Percentiles rank a stretch among this genome's conserved stretches.
phyloP scores from a whole-genome alignment of 2,888 invertebrate species.

The Steinernema carpocapsae region DNA sequence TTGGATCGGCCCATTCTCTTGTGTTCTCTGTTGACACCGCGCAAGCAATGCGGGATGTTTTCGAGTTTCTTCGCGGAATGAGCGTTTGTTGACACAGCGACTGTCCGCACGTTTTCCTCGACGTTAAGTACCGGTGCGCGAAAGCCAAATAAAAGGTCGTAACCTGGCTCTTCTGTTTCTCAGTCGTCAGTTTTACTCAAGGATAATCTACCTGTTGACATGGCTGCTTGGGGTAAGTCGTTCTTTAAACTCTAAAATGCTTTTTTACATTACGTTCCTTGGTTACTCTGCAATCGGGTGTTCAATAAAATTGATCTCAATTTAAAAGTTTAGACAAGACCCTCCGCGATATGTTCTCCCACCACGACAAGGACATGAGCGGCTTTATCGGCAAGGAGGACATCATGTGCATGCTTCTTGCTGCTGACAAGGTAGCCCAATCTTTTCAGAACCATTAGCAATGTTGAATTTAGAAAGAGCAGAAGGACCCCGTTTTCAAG shows the following conservation, averaged over 20 bases:
- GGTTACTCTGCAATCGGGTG: no score
- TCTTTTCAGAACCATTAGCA: not conserved
- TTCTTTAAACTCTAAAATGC: no score
- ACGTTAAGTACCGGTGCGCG: constrained; percentile 4
- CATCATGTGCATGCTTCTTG: constrained; percentile 61
- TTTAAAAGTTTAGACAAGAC: constrained; percentile 58
- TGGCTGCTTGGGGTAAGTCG: constrained; percentile 37
- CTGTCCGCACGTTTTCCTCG: not conserved
- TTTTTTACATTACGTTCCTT: no score
- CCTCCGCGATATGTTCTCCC: constrained; percentile 59
- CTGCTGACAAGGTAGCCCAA: constrained; percentile 63
- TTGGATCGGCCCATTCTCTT: no score
- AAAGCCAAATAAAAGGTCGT: constrained; percentile 28
- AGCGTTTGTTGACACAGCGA: not conserved
- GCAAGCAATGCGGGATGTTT: not conserved
- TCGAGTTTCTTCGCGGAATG: constrained; percentile 14
- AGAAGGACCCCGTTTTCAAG: constrained; percentile 63
- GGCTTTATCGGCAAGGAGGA: constrained; percentile 63
- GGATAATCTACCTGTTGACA: constrained; percentile 18
- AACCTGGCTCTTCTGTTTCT: not conserved
- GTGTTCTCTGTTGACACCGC: not conserved
- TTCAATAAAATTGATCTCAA: no score
- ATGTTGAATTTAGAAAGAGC: constrained; percentile 48
- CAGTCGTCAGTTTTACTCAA: not conserved
- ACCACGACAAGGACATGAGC: constrained; percentile 61